Percentiles rank a stretch among this genome's conserved stretches.
These are phyloP conservation scores for Hetaerina titia DNA, from an alignment of 2,888 invertebrate genomes.

Conservation along the genomic window DNA sequence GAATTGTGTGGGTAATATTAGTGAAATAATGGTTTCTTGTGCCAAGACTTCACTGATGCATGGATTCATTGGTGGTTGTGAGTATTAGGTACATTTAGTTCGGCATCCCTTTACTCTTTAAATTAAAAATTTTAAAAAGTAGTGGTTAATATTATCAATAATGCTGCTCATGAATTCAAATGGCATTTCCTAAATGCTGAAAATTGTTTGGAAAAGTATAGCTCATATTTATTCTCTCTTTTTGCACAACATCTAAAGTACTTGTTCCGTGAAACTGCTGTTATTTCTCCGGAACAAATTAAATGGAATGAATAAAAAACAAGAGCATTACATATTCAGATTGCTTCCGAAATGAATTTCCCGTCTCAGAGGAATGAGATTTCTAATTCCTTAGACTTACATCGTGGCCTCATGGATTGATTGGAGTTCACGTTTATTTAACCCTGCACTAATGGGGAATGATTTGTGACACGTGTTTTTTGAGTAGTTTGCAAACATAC, in stretches of 20 bases:
- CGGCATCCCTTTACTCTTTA: not conserved
- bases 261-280: too few relatives aligned
- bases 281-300: too few relatives aligned
- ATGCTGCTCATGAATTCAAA: too few relatives aligned
- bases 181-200: too few relatives aligned
- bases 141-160: too few relatives aligned
- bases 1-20: slow-evolving; percentile 20
- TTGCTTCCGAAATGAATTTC: too few relatives aligned
- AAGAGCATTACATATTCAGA: too few relatives aligned
- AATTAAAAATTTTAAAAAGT: not conserved
- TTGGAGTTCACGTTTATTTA: not conserved
- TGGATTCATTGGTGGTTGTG: not conserved
- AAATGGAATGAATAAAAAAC: too few relatives aligned
- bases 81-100: not conserved
- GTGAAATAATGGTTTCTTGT: not conserved
- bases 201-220: too few relatives aligned
- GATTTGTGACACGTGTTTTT: slow-evolving; percentile 35
- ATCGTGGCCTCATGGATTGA: not conserved
- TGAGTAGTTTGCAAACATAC: slow-evolving; percentile 12
- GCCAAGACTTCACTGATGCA: not conserved
- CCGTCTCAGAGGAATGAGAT: not conserved
- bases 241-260: too few relatives aligned
- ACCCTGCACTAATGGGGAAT: slow-evolving; percentile 8
- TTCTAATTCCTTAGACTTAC: not conserved
- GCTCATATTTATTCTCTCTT: too few relatives aligned